Evolutionary conservation across 2,888 invertebrate genomes (phyloP), one percentile per base, ranked within the genome.

Genomic region (Pegoplata infirma): DNA sequence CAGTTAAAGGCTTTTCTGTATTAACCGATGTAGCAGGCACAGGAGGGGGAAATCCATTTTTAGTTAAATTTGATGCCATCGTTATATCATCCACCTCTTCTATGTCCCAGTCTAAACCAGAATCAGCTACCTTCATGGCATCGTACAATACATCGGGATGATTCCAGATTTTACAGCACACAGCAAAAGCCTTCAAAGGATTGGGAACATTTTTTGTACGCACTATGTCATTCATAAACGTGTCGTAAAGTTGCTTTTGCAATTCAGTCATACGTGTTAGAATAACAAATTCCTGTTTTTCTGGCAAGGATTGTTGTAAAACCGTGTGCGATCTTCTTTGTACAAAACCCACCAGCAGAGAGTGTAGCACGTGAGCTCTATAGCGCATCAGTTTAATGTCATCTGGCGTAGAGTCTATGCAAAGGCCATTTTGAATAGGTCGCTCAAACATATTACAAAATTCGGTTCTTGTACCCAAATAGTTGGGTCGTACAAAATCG

Each of bases 371-470:
- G 87, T 99, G 99, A 0, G 98, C 98, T 67, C 99, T 90, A 86
- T 97, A 97, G 61, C 97, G 91, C 97, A 99, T 99, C 10, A 99
- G 90, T 83, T 97, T 92, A 76, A 97, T 95, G 88, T 99, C 99
- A 83, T 96, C 94, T 0, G 96, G 96, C 0, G 98, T 99, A 16
- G 97, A 98, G 89, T 99, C 99, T 40, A 97, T 95, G 89, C 98
- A 99, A 90, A 98, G 98, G 0, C 99, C 99, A 88, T 99, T 99
- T 90, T 97, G 97, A 83, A 99, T 99, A 0, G 99, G 99, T 12
- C 98, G 91, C 88, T 99, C 99, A 88, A 99, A 99, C 98, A 98
- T 98, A 88, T 98, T 98, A 85, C 96, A 95, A 89, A 99, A 99
- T 89, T 99, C 98, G 0, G 97, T 96, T 89, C 98, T 97, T 19